Base-by-base conservation (phyloP, 2,888 invertebrate species). In the Coremacera marginata region DNA sequence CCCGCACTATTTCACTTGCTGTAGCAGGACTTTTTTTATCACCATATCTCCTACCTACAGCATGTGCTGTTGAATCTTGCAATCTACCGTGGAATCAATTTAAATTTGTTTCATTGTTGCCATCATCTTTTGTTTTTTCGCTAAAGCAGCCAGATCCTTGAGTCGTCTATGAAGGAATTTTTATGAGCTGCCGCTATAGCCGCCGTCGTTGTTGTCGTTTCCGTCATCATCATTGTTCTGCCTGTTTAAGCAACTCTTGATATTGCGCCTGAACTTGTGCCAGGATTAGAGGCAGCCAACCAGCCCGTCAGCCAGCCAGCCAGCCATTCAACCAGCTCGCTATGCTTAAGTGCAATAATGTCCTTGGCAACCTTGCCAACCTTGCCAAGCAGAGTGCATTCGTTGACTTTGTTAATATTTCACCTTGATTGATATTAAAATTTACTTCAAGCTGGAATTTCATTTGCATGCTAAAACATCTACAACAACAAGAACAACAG, bases 351-450 rank as follows among this genome's bases (percentile, higher is more conserved):
- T 34, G 71, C 49, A 72, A 72, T 72, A 60, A 60, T 72, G 72
- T 72, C 72, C 62, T 62, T 62, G 72, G 62, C 49, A 60, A 72
- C 72, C 62, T 62, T 62, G 70, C 19, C 31, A 27, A 27, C 27
- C 62, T 27, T 27, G 16, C 14, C 16, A 22, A 51, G 70, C 70
- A 37, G 25, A 37, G 37, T 44, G 44, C 57, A 27, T 60, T 16
- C 16, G 27, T 57, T 62, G 72, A 16, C 25, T 51, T 84, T 84
- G 81, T 82, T 85, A 84, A 84, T 85, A 84, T 84, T 84, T 84
- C 81, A 84, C 82, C 83, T 84, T 84, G 86, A 84, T 84, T 86
- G 83, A 86, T 85, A 84, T 83, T 77, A 80, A 71, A 65, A 55
- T 65, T 70, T 65, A 34, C 34, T 77, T 71, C 55, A 74, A 75